Conservation (phyloP, 2,888 invertebrate genomes). For the Platynereis dumerilii region DNA sequence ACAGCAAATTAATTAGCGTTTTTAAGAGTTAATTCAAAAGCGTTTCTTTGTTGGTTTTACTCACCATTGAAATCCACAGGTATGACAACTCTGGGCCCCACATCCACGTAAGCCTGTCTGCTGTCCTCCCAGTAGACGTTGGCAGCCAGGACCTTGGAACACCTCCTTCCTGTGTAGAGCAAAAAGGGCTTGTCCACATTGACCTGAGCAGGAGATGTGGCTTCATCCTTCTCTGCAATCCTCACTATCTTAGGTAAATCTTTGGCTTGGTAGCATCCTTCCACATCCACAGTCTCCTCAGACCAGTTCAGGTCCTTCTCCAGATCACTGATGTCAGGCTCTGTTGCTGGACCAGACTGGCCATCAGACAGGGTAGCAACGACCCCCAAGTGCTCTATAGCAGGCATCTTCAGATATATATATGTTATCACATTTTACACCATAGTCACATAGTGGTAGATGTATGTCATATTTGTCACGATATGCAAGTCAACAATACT, state of each 20-base stretch:
- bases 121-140: slow-evolving; percentile 45
- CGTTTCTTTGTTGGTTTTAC: slow-evolving; percentile 8
- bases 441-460: too few species aligned
- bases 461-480: too few species aligned
- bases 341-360: too few species aligned
- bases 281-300: slow-evolving; percentile 37
- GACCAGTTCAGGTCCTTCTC: slow-evolving; percentile 27
- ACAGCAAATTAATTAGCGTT: too few species aligned
- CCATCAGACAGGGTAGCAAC: too few species aligned
- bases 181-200: slow-evolving; percentile 48
- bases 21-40: too few species aligned
- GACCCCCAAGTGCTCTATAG: too few species aligned
- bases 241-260: slow-evolving; percentile 46
- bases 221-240: slow-evolving; percentile 36
- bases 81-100: slow-evolving; percentile 48
- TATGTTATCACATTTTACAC: too few species aligned
- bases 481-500: too few species aligned
- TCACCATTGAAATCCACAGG: slow-evolving; percentile 53
- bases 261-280: slow-evolving; percentile 37
- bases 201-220: slow-evolving; percentile 40
- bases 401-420: too few species aligned
- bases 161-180: slow-evolving; percentile 44
- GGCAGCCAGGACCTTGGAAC: slow-evolving; percentile 46
- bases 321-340: too few species aligned
- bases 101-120: slow-evolving; percentile 39